A percentile compares a stretch with the other conserved stretches of the same genome.
These are phyloP conservation scores for Thermophis baileyi DNA, from an alignment of 2,113 vertebrate genomes.

Conservation along the genomic window DNA sequence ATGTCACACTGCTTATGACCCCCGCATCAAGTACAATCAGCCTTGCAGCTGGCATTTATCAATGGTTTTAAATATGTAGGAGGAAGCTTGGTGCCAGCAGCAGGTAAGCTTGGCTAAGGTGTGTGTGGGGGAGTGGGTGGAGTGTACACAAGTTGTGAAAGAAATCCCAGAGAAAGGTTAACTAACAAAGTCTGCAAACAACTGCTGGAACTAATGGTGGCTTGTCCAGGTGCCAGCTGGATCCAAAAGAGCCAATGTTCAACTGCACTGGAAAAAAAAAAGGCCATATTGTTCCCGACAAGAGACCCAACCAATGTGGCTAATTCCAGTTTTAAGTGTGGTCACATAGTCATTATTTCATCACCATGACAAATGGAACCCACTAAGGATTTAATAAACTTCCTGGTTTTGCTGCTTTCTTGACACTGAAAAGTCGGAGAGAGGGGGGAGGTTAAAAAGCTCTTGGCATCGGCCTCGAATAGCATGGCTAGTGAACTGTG, in stretches of 20 bases:
- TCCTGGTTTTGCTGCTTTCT: background rate
- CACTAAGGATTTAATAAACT: background rate
- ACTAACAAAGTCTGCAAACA: constrained; percentile 24
- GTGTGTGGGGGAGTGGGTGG: background rate
- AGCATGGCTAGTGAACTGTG: background rate
- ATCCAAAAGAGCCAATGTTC: background rate
- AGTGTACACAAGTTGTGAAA: background rate
- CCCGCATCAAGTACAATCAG: background rate
- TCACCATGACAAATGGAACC: background rate
- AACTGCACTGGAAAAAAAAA: background rate
- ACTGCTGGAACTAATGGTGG: constrained; percentile 12
- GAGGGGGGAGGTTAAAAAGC: background rate
- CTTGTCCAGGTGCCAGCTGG: background rate
- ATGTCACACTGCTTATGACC: background rate
- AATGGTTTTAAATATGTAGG: background rate
- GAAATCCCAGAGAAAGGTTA: constrained; percentile 38
- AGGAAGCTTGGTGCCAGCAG: background rate
- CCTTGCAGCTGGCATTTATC: background rate
- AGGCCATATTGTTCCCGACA: background rate
- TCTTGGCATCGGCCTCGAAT: background rate
- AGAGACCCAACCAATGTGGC: background rate
- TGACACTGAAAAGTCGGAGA: background rate
- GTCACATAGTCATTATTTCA: background rate
- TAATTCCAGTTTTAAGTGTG: background rate
- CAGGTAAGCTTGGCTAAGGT: background rate